phyloP scores from a whole-genome alignment of 2,888 invertebrate species.

The Cheilosia pagana region DNA sequence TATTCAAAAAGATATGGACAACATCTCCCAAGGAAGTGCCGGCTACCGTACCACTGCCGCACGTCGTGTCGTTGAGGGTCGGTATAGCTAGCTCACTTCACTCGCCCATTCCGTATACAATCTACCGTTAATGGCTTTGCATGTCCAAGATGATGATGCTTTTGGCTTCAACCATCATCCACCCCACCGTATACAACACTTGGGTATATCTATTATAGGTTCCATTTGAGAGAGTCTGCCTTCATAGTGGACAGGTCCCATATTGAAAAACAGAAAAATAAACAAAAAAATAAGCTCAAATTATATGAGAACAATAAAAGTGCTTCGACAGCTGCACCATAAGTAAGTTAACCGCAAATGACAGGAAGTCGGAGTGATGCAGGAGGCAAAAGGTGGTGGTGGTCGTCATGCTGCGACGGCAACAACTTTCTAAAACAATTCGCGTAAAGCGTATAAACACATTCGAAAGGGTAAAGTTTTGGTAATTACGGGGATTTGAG shows the following conservation, averaged over 20 bases:
- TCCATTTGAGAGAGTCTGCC: conserved; percentile 39
- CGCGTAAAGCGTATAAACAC: conserved; percentile 52
- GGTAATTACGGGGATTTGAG: conserved; percentile 71
- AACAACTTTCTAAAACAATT: conserved; percentile 69
- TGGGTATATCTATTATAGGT: conserved; percentile 43
- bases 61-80: neutral
- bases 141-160: conserved; percentile 61
- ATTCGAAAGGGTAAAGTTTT: conserved; percentile 67
- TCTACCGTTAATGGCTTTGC: conserved; percentile 65
- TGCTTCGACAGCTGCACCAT: conserved; percentile 36
- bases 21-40: conserved; percentile 15
- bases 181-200: neutral
- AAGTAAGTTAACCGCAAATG: conserved; percentile 58
- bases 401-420: conserved; percentile 9
- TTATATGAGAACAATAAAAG: conserved; percentile 72
- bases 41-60: neutral
- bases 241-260: conserved; percentile 32
- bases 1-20: conserved; percentile 45
- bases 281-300: conserved; percentile 60
- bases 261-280: conserved; percentile 8
- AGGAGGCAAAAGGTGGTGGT: conserved; percentile 12
- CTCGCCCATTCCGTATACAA: neutral
- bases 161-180: conserved; percentile 7
- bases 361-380: conserved; percentile 33
- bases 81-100: conserved; percentile 4